Conservation (phyloP, 2,797 vertebrate species). For the Enteromius thamalakanensis region DNA sequence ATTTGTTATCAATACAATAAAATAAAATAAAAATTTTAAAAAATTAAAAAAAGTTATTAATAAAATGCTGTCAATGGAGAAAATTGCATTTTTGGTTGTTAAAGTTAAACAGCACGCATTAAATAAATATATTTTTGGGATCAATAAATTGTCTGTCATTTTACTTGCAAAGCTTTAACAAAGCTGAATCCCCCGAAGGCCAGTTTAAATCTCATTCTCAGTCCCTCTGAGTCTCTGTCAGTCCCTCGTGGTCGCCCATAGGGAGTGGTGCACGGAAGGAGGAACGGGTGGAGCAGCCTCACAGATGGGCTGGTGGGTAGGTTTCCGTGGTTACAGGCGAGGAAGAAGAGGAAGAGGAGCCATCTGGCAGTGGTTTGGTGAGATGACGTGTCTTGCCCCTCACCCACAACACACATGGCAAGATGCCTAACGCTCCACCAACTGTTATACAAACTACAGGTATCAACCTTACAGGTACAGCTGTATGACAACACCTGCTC, state of each 20-base stretch:
- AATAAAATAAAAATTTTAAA: background rate
- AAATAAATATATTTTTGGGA: background rate
- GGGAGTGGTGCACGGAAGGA: constrained; percentile 51
- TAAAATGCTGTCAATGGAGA: background rate
- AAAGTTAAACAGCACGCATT: background rate
- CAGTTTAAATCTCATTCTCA: constrained; percentile 14
- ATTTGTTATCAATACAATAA: background rate
- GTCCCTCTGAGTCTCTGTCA: constrained; percentile 15
- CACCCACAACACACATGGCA: constrained; percentile 34
- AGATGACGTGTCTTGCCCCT: constrained; percentile 38
- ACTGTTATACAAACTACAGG: constrained; percentile 48
- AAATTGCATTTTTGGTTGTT: background rate
- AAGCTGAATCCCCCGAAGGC: constrained; percentile 20
- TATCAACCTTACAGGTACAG: constrained; percentile 37
- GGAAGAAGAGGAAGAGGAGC: constrained; percentile 63
- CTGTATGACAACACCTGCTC: constrained; percentile 6
- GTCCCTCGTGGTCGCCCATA: constrained; percentile 12
- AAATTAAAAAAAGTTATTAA: background rate
- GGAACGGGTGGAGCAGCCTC: constrained; percentile 58
- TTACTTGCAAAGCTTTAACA: background rate
- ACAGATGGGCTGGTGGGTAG: constrained; percentile 67
- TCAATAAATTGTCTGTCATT: background rate
- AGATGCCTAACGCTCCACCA: constrained; percentile 50
- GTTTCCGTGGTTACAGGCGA: constrained; percentile 64
- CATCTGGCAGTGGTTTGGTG: constrained; percentile 50